Evolutionary conservation across 2,113 vertebrate species (phyloP).

Genomic region (Eurystomus gularis): DNA sequence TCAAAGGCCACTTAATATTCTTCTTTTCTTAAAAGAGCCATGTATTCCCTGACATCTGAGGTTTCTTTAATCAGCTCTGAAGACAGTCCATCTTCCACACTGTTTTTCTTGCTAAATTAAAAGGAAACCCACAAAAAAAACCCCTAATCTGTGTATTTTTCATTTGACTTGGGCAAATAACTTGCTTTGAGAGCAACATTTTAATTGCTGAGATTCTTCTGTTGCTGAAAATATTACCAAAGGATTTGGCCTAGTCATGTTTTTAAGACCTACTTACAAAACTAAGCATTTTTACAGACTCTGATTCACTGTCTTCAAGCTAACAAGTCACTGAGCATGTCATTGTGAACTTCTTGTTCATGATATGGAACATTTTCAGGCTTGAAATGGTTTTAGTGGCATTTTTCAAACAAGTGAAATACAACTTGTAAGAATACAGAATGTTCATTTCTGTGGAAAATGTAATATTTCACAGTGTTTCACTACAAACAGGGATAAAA

Average conservation of each 20-base stretch:
- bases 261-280: neutral
- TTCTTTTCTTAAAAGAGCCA: slow-evolving; percentile 18
- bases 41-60: neutral
- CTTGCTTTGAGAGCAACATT: neutral
- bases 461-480: neutral
- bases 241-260: neutral
- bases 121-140: neutral
- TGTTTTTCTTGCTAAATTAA: slow-evolving; percentile 3
- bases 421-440: neutral
- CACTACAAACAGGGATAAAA: neutral
- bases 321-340: neutral
- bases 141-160: neutral
- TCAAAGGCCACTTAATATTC: slow-evolving; percentile 43
- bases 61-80: slow-evolving; percentile 31
- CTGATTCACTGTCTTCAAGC: neutral
- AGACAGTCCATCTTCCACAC: neutral
- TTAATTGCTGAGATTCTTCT: slow-evolving; percentile 6
- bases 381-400: neutral
- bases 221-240: slow-evolving; percentile 2
- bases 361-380: neutral
- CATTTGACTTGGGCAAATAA: neutral
- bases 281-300: neutral
- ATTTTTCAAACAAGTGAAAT: neutral
- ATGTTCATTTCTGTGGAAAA: neutral
- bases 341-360: neutral